Evolutionary conservation across 2,113 vertebrate species (phyloP), one percentile per base, ranked within the genome.

Genomic region (Carettochelys insculpta): DNA sequence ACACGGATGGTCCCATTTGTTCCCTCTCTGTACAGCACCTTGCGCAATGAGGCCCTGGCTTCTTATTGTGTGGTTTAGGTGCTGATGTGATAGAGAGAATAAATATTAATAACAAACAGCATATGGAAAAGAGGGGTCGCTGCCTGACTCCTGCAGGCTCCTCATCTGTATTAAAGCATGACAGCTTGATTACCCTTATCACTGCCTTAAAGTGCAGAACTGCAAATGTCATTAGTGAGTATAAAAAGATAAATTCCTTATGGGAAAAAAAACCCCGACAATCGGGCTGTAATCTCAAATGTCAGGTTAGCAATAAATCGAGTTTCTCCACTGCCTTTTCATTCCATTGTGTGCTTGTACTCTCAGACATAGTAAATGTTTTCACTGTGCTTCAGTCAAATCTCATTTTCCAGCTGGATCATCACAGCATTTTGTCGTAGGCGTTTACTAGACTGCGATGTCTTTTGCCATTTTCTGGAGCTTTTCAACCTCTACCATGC

Each of bases 151-250:
- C 94, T 89, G 48, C 1, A 0, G 88, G 78, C 75, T 89, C 68
- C 78, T 48, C 71, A 90, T 93, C 90, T 75, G 51, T 95, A 91
- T 96, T 86, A 83, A 45, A 56, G 82, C 91, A 76, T 92, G 94
- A 87, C 94, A 93, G 75, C 79, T 96, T 92, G 88, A 92, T 91
- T 84, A 51, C 91, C 85, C 93, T 93, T 89, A 88, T 90, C 91
- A 91, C 91, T 22, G 88, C 91, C 88, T 91, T 92, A 87, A 94
- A 92, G 91, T 84, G 79, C 87, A 83, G 89, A 82, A 20, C 91
- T 90, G 78, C 90, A 95, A 92, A 95, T 86, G 75, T 83, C 88
- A 84, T 91, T 89, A 89, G 78, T 82, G 92, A 77, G 52, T 80
- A 65, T 86, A 86, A 77, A 94, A 90, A 79, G 0, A 0, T 77